Evolutionary conservation across 2,888 invertebrate species (phyloP), one percentile per base, ranked within the genome.

Genomic region (Cheilosia vulpina): DNA sequence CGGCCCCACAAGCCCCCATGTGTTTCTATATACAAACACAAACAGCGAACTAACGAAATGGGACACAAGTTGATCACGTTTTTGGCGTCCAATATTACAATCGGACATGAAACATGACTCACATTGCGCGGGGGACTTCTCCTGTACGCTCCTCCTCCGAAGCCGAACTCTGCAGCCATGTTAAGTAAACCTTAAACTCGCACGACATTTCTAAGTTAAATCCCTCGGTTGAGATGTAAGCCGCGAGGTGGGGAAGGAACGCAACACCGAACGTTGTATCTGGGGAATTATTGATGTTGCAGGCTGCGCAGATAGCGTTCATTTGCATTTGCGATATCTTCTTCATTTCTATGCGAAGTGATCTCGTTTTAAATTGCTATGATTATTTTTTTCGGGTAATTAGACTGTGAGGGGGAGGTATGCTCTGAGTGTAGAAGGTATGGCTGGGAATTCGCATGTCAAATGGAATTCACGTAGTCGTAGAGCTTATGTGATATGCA

Each of bases 61-160:
- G 87, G 87, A 87, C 87, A 87, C 87, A 87, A 83, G 87, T 87
- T 87, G 87, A 87, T 87, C 83, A 87, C 87, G 87, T 87, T 87
- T 87, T 78, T 78, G 68, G 81, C 85, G 85, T 85, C 81, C 85
- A 81, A 85, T 80, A 85, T 66, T 81, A 81, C 78, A 83, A 83
- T 83, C 83, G 87, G 83, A 87, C 87, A 87, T 71, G 83, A 87
- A 87, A 87, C 87, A 87, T 87, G 87, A 87, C 81, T 87, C 78
- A 87, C 87, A 87, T 79, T 81, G 60, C 24, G 41, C 21, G 47
- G 52, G 47, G 55, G 68, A 60, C 57, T 66, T 55, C 15, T 24
- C 4, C 13, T 21, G 5, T 21, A 15, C 4, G 1, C 31, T 13
- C 13, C 38, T 34, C 13, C 34, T 21, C 34, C 13, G 9, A 17